A percentile compares a stretch with the other conserved stretches of the same genome.
These are phyloP conservation scores for Stomatorhinus walkeri DNA, from an alignment of 2,797 vertebrate species.

Conservation along the genomic window DNA sequence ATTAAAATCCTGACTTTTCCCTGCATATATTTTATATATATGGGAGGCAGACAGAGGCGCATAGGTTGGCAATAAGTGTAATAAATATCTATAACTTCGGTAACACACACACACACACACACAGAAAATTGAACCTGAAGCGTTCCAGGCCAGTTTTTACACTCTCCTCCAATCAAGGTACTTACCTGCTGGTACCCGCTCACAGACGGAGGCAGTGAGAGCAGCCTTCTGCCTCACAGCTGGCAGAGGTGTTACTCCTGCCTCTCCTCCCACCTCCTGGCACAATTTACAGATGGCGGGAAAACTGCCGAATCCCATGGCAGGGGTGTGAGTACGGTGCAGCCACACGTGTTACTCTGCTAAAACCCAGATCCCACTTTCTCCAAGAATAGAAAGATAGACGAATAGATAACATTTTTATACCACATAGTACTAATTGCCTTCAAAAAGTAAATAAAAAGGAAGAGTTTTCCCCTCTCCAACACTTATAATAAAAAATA, in stretches of 20 bases:
- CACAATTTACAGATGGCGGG: constrained; percentile 17
- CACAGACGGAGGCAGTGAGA: constrained; percentile 24
- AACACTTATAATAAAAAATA: not conserved
- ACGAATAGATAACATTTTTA: not conserved
- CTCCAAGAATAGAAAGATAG: not conserved
- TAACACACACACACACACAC: no score
- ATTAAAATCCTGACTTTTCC: not conserved
- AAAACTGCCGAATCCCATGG: constrained; percentile 14
- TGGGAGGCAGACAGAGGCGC: not conserved
- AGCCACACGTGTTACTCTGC: constrained; percentile 32
- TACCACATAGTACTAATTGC: not conserved
- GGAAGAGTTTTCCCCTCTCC: not conserved
- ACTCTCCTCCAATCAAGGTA: not conserved
- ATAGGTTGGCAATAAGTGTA: not conserved
- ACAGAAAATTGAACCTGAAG: not conserved
- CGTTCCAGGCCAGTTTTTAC: not conserved
- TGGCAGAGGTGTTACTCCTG: not conserved
- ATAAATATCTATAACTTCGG: not conserved
- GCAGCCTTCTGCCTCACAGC: not conserved
- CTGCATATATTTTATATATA: not conserved
- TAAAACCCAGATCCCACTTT: not conserved
- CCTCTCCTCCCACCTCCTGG: constrained; percentile 35
- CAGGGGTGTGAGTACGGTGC: constrained; percentile 25
- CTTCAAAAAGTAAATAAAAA: not conserved
- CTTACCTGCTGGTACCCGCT: not conserved